A percentile compares a stretch with the other conserved stretches of the same genome.
These are phyloP conservation scores for Auanema freiburgensis DNA, from an alignment of 2,888 invertebrate genomes.

Conservation along the genomic window DNA sequence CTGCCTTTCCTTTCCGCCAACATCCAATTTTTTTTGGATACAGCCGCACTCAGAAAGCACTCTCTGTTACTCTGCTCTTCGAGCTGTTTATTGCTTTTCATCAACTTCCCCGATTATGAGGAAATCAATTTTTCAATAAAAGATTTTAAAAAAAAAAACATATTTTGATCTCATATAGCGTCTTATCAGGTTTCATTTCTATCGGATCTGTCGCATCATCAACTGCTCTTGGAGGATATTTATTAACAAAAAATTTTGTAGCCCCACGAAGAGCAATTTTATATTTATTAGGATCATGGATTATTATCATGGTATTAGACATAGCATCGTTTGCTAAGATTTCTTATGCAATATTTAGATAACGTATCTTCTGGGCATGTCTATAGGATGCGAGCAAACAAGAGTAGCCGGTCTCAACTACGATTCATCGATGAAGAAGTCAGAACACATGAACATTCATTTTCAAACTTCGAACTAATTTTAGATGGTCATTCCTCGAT, in stretches of 20 bases:
- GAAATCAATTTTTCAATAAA: not conserved
- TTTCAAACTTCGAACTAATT: not conserved
- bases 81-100: conserved; percentile 1
- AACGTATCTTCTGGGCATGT: conserved; percentile 44
- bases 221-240: conserved; percentile 53
- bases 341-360: conserved; percentile 12
- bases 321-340: not conserved
- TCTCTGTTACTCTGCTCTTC: not conserved
- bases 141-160: no score
- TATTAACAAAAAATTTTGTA: conserved; percentile 45
- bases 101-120: not conserved
- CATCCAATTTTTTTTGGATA: no score
- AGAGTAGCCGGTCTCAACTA: conserved; percentile 31
- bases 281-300: conserved; percentile 43
- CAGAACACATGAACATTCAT: not conserved
- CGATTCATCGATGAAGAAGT: conserved; percentile 3
- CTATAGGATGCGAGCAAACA: conserved; percentile 41
- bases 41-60: no score
- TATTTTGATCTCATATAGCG: not conserved
- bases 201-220: conserved; percentile 53
- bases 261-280: conserved; percentile 38
- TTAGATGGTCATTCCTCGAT: conserved; percentile 3
- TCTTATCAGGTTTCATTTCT: conserved; percentile 45
- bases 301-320: conserved; percentile 27
- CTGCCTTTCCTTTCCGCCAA: no score